Evolutionary conservation across 2,888 invertebrate species (phyloP).

Genomic region (Iselma pallidipennis): DNA sequence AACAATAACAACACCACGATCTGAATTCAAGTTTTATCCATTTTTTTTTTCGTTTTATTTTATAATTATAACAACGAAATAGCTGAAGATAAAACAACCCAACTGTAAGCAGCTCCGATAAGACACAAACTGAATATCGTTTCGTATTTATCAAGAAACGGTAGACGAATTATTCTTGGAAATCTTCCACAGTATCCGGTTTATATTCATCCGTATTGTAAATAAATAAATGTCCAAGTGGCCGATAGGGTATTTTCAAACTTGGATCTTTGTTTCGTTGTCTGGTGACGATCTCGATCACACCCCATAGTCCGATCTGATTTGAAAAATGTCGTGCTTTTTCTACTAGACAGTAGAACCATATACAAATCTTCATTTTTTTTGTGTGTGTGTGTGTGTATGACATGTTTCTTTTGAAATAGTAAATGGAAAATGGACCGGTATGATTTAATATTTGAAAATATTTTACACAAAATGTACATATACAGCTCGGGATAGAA

Average conservation of each 20-base stretch:
- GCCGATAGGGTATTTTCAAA: conserved; percentile 2
- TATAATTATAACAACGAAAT: background rate
- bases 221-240: conserved; percentile 7
- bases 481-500: conserved; percentile 8
- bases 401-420: background rate
- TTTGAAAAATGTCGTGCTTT: background rate
- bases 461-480: conserved; percentile 5
- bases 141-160: background rate
- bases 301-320: background rate
- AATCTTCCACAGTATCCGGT: background rate
- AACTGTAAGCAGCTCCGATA: background rate
- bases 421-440: background rate
- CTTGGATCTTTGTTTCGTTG: background rate
- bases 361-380: too few species aligned
- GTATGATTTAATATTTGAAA: conserved; percentile 5
- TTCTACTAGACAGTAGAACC: background rate
- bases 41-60: background rate
- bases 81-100: background rate
- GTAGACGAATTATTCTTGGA: background rate
- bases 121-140: background rate
- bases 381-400: too few species aligned
- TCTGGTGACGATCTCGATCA: background rate
- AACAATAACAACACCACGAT: too few species aligned
- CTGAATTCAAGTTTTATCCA: too few species aligned
- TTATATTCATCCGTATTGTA: background rate